phyloP scores from a whole-genome alignment of 1,140 invertebrate species.

The Eumeta japonica region DNA sequence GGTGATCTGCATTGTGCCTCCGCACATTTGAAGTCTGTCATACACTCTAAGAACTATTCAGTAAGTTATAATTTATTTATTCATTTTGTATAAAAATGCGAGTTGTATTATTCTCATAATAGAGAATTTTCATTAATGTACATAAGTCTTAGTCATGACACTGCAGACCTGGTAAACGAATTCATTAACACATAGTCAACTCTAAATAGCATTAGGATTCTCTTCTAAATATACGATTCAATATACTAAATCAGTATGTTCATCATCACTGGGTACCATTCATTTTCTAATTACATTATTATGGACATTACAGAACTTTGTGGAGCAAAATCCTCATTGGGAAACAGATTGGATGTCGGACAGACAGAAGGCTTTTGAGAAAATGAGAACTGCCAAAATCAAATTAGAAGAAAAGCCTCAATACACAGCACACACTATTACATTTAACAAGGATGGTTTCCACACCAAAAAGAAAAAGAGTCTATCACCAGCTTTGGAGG shows the following conservation, averaged over 20 bases:
- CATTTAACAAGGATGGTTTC: constrained; percentile 50
- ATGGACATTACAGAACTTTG: constrained; percentile 66
- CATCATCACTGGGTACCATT: no score
- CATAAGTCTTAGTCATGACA: no score
- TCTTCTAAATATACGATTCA: no score
- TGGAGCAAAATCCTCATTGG: constrained; percentile 80
- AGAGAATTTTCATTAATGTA: no score
- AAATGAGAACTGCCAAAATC: constrained; percentile 24
- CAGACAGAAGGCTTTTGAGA: constrained; percentile 70
- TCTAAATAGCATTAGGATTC: no score
- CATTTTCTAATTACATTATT: no score
- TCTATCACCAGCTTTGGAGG: constrained; percentile 12
- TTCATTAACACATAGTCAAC: no score
- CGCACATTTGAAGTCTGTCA: constrained; percentile 75
- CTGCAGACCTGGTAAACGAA: no score
- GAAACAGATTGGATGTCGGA: constrained; percentile 81
- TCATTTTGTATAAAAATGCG: no score
- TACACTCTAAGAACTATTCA: constrained; percentile 75
- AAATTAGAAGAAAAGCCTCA: constrained; percentile 23
- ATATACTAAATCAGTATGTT: no score
- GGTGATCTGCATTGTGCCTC: constrained; percentile 84
- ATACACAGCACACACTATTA: constrained; percentile 47
- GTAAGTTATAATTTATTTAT: no score
- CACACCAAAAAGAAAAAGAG: constrained; percentile 46
- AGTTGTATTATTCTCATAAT: no score